Conservation (phyloP, 2,888 invertebrate species). For the Labia minor region DNA sequence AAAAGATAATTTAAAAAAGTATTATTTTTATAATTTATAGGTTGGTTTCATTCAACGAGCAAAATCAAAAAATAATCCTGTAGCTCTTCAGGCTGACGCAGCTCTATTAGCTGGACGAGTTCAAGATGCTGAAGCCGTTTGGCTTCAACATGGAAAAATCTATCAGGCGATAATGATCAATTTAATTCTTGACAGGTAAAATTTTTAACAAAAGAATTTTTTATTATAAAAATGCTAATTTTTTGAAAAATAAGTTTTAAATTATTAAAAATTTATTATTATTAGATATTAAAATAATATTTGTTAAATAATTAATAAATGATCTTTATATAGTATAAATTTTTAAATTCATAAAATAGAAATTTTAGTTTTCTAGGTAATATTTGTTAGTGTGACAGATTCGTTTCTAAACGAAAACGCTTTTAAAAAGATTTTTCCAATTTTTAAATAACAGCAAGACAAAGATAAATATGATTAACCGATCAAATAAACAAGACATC, state of each 20-base stretch:
- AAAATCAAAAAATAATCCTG: slow-evolving; percentile 23
- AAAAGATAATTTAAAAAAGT: no score
- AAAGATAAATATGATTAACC: no score
- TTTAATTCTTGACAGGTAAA: slow-evolving; percentile 61
- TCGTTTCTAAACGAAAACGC: no score
- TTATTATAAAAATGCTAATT: slow-evolving; percentile 14
- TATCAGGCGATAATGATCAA: slow-evolving; percentile 62
- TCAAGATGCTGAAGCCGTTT: slow-evolving; percentile 58
- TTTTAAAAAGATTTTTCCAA: no score
- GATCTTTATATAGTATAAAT: not conserved
- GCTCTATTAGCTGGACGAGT: slow-evolving; percentile 55
- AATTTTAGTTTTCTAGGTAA: no score
- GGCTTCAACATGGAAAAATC: slow-evolving; percentile 54
- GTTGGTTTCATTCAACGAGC: not conserved
- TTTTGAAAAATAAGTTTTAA: not conserved
- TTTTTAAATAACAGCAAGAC: no score
- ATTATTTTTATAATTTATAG: not conserved
- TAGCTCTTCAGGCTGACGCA: slow-evolving; percentile 54
- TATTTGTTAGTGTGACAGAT: no score
- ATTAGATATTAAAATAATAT: no score
- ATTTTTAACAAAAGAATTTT: slow-evolving; percentile 34
- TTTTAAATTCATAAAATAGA: no score
- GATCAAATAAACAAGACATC: no score
- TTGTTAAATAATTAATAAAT: not conserved
- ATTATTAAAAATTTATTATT: not conserved